phyloP scores from a whole-genome alignment of 2,888 invertebrate genomes.

The Agapostemon virescens region DNA sequence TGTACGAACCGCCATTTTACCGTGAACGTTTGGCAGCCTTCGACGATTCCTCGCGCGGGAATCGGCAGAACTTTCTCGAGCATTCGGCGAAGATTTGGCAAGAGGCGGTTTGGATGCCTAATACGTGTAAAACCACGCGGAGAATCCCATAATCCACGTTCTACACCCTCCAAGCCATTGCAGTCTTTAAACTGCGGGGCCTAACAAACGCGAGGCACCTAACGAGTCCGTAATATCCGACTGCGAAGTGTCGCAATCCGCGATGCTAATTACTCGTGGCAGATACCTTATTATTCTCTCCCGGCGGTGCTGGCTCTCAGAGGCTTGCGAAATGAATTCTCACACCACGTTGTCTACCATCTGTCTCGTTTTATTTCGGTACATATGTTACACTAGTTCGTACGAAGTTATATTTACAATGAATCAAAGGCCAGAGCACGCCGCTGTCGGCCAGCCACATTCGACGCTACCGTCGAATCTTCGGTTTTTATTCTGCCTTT shows the following conservation, averaged over 20 bases:
- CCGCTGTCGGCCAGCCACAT: not conserved
- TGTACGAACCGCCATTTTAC: not conserved
- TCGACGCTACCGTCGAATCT: not conserved
- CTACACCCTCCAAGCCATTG: slow-evolving; percentile 66
- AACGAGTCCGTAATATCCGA: slow-evolving; percentile 49
- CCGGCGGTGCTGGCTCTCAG: slow-evolving; percentile 60
- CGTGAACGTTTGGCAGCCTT: not conserved
- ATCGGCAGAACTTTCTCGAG: slow-evolving; percentile 36
- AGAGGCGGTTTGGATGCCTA: slow-evolving; percentile 42
- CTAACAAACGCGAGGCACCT: slow-evolving; percentile 19
- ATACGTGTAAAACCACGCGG: slow-evolving; percentile 72
- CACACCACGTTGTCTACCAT: slow-evolving; percentile 72
- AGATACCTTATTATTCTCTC: slow-evolving; percentile 72
- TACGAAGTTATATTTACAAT: slow-evolving; percentile 72
- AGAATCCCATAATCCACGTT: slow-evolving; percentile 74
- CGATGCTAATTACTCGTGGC: slow-evolving; percentile 76
- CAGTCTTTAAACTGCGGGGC: slow-evolving; percentile 10
- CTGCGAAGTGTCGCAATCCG: slow-evolving; percentile 69
- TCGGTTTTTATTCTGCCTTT: no score
- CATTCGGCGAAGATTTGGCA: slow-evolving; percentile 44
- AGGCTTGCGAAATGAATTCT: slow-evolving; percentile 78
- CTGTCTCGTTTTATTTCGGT: slow-evolving; percentile 72
- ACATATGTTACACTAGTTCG: slow-evolving; percentile 74
- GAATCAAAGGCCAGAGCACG: slow-evolving; percentile 26
- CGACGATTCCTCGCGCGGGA: not conserved